Evolutionary conservation across 1,140 invertebrate species (phyloP), one percentile per base, ranked within the genome.

Genomic region (Neotoxoptera formosana): DNA sequence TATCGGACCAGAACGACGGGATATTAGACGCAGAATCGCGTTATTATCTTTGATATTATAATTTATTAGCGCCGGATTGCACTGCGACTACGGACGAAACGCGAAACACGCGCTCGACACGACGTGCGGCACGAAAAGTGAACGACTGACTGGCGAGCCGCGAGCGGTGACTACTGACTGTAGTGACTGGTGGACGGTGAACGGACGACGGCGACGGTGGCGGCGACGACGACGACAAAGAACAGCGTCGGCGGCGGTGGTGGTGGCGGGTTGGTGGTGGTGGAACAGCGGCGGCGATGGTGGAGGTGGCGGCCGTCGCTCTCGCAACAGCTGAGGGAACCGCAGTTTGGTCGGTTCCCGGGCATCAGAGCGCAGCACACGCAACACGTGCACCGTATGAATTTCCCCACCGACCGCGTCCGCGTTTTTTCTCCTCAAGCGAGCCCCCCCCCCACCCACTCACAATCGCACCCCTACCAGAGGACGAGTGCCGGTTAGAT

Each of bases 291-390:
- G 60, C 17, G 23, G 60, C n/a, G 60, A 17, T 14, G 89, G 53
- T 30, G 89, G 25, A 25, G 56, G 36, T 20, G 36, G 53, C 41
- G 36, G 34, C 34, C 47, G 47, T 21, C 90, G 91, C 45, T 47
- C 91, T 92, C 67, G 91, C 91, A 92, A 92, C 91, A 92, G 91
- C 91, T 92, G 91, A 92, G 81, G 48, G 45, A 90, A 51, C 91
- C 48, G 36, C 91, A 76, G 60, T 76, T 76, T 76, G 81, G 48
- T 84, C 60, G 90, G 25, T 83, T 84, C 47, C 81, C 76, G 81
- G 91, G 81, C 91, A 86, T 93, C 48, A 93, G 91, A 93, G 76
- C 91, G 91, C 91, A 93, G 91, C 91, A 93, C 91, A 93, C 47
- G 91, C 91, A 86, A 93, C 91, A 93, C 91, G 91, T 93, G 91